Percentiles rank a stretch among this genome's conserved stretches.
Evolutionary conservation across 2,888 invertebrate species (phyloP).

Genomic region (Eremobia ochroleuca): DNA sequence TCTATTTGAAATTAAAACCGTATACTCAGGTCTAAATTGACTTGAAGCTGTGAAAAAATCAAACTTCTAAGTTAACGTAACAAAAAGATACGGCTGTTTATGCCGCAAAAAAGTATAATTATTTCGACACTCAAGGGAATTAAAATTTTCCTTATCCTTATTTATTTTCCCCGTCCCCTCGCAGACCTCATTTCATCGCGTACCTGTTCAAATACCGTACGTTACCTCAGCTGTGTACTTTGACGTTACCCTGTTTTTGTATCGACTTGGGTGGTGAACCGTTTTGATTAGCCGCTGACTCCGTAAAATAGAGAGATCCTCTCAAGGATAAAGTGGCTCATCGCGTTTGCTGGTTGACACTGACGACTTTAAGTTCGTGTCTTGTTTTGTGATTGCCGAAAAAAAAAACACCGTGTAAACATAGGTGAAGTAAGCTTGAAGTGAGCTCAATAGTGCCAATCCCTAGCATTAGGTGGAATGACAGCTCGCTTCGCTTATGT

Average conservation of each 20-base stretch:
- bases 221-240: slow-evolving; percentile 34
- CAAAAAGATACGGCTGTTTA: too few relatives aligned
- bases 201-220: slow-evolving; percentile 49
- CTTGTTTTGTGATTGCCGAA: neutral
- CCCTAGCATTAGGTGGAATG: too few relatives aligned
- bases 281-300: slow-evolving; percentile 51
- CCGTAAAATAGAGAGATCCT: slow-evolving; percentile 16
- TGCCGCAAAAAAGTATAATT: too few relatives aligned
- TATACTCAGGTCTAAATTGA: too few relatives aligned
- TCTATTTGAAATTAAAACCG: too few relatives aligned
- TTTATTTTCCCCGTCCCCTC: slow-evolving; percentile 35
- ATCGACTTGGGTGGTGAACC: slow-evolving; percentile 28
- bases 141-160: slow-evolving; percentile 20
- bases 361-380: neutral
- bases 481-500: too few relatives aligned
- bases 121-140: too few relatives aligned
- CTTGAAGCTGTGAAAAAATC: too few relatives aligned
- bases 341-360: neutral
- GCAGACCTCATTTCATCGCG: slow-evolving; percentile 25
- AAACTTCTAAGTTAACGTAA: too few relatives aligned
- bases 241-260: slow-evolving; percentile 43
- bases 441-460: neutral
- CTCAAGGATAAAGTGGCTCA: neutral
- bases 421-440: too few relatives aligned
- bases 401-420: neutral